phyloP scores from a whole-genome alignment of 2,797 vertebrate genomes.

The Muraenolepis orangiensis region DNA sequence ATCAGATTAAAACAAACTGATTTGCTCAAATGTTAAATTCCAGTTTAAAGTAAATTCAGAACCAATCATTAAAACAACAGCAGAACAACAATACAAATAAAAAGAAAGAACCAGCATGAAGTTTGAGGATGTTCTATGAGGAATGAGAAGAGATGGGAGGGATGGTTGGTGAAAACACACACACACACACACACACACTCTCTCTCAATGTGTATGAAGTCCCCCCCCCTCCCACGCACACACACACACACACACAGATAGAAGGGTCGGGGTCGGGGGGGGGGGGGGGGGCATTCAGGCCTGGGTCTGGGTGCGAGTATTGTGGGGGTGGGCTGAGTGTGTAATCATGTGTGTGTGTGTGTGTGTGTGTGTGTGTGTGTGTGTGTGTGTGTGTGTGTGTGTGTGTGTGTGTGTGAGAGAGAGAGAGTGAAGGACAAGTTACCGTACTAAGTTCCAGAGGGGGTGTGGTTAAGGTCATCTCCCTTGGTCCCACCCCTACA shows the following conservation, averaged over 20 bases:
- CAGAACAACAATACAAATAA: conserved; percentile 22
- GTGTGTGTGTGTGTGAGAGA: no score
- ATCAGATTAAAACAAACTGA: not conserved
- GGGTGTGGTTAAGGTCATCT: conserved; percentile 26
- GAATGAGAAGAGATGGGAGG: conserved; percentile 48
- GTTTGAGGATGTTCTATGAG: conserved; percentile 47
- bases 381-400: not conserved
- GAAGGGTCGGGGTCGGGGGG: conserved; percentile 58
- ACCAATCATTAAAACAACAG: conserved; percentile 31
- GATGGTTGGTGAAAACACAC: conserved; percentile 36
- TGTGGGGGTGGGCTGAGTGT: conserved; percentile 4
- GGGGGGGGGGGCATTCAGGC: conserved; percentile 44
- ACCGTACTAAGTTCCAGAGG: not conserved
- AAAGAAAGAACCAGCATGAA: conserved; percentile 14
- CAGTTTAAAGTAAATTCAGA: conserved; percentile 58
- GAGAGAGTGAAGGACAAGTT: conserved; percentile 1
- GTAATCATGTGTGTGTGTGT: not conserved
- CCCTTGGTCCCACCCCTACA: conserved; percentile 4
- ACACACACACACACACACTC: conserved; percentile 27
- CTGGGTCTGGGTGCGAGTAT: conserved; percentile 41
- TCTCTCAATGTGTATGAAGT: not conserved
- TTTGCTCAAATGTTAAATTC: conserved; percentile 42
- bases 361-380: not conserved
- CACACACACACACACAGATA: conserved; percentile 52
- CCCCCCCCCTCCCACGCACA: conserved; percentile 44